Evolutionary conservation across 2,797 vertebrate species (phyloP), one percentile per base, ranked within the genome.

Genomic region (Clarias fuscus): DNA sequence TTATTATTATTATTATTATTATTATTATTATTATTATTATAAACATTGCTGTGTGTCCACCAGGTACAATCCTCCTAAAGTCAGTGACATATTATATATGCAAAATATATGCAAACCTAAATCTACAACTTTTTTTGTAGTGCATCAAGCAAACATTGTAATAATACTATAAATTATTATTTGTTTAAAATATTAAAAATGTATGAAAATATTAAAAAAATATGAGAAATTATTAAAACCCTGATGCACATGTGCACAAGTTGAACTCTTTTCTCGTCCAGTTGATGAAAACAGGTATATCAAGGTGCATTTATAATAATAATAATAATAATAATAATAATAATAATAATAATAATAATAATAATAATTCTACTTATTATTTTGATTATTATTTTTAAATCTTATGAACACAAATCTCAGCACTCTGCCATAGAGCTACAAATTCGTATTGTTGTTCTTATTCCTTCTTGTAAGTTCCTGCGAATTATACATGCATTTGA

Each of bases 1-100:
- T 62, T 88, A 84, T 79, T 84, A 83, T 22, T 83, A 62, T 73
- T 84, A 77, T 48, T 68, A 81, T 85, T 72, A 82, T 61, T 84
- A 68, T 27, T 80, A 71, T 68, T 72, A 18, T 64, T 62, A 59
- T 58, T 78, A 78, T 43, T 77, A 77, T 43, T 58, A 43, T 40
- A 6, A 22, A 13, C 70, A 22, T 70, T 56, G 20, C 70, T 68
- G n/a, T 59, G 17, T 58, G 17, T 77, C 53, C 53, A 77, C 17
- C 56, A 59, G 56, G 13, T 64, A 64, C 22, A 37, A 24, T 62
- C 30, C 18, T 40, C 20, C 2, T 59, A 20, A 58, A 20, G 53
- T 18, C 53, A 30, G 17, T 61, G 61, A 37, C 11, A 24, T 37
- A 62, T 14, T 6, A 24, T 37, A 62, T 22, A 37, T 22, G 61